These are phyloP conservation scores for Callinectes sapidus DNA, from an alignment of 2,888 invertebrate genomes.

Conservation along the genomic window DNA sequence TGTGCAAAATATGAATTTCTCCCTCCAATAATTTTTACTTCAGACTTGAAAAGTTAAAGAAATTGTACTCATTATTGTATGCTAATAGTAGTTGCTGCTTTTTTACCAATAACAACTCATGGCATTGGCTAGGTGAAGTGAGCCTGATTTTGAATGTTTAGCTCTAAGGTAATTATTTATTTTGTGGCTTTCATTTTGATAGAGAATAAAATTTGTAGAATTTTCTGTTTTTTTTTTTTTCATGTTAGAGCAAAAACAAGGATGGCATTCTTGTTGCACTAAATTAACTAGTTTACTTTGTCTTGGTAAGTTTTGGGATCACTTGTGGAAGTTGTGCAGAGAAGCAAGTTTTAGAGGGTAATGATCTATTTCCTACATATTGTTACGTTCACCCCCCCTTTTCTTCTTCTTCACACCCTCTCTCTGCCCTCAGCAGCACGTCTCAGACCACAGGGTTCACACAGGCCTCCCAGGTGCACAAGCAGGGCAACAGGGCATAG, in stretches of 20 bases:
- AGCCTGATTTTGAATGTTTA: not conserved
- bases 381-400: too few species aligned
- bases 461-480: too few species aligned
- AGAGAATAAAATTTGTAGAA: not conserved
- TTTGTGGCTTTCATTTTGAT: not conserved
- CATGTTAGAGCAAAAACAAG: not conserved
- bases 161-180: not conserved
- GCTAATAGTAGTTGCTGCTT: not conserved
- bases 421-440: too few species aligned
- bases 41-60: not conserved
- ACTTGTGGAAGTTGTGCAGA: not conserved
- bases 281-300: not conserved
- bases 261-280: not conserved
- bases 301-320: not conserved
- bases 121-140: not conserved
- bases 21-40: not conserved
- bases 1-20: not conserved
- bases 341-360: not conserved
- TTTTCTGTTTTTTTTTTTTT: not conserved
- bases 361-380: too few species aligned
- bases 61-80: not conserved
- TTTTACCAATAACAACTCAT: not conserved
- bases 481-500: too few species aligned
- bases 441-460: too few species aligned
- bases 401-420: too few species aligned